Base-by-base conservation (phyloP, 2,888 invertebrate species). In the Lissocephala sabroskyi region DNA sequence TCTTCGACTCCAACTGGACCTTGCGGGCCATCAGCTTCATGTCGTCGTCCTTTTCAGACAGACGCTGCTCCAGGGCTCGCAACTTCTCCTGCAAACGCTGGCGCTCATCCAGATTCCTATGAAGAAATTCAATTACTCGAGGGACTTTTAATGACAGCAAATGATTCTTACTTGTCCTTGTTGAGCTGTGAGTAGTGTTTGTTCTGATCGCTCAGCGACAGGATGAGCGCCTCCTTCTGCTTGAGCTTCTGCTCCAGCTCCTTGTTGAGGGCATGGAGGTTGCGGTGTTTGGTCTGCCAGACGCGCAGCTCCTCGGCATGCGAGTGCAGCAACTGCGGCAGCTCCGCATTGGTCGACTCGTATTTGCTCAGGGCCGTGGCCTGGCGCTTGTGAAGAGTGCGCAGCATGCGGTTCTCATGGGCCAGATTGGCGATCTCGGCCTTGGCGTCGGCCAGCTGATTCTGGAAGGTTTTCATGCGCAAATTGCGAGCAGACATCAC, bases 231-330 rank as follows among this genome's bases (percentile, higher is more conserved):
- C 56, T 93, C 93, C 61, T 90, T 88, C 46, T 89, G 88, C 74
- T 92, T 92, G 9, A 92, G 76, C 65, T 87, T 88, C 56, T 88
- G 87, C 19, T 86, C 85, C n/a, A 87, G 85, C 37, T 91, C 91
- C 67, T 88, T 89, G 66, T 88, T 87, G 58, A 88, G 87, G 45
- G 85, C 85, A 66, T 89, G 90, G 45, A 93, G 79, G 61, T 88
- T 89, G 63, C 91, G 92, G 81, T 88, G 89, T 79, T 89, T 90
- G 35, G 87, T 86, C 68, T 91, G 90, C 80, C 93, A 88, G 11
- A 91, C 86, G 42, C 93, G 86, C 46, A 92, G 86, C 84, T 94
- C 94, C 79, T 94, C 94, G 54, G 89, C 90, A 81, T 94, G 93
- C 0, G 92, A 90, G 81, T 90, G 90, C 30, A 94, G 85, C 1